Percentiles rank a stretch among this genome's conserved stretches.
These are phyloP conservation scores for Antedon mediterranea DNA, from an alignment of 53 echinoderm and acorn worm species.

Conservation along the genomic window DNA sequence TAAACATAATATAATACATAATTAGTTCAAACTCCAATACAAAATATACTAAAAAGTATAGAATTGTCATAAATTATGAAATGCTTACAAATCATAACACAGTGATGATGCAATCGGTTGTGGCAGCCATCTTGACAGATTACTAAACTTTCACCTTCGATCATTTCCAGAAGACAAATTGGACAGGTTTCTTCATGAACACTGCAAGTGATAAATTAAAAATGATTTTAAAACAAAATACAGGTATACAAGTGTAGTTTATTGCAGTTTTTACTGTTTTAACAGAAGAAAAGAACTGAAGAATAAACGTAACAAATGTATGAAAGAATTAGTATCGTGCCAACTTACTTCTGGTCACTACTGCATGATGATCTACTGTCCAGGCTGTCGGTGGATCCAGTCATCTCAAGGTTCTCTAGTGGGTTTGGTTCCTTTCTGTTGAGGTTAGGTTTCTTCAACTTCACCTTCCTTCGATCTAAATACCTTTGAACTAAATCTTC, in stretches of 20 bases:
- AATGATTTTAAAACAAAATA: background rate
- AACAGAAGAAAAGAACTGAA: too few relatives aligned
- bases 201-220: constrained; percentile 1
- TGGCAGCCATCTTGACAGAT: constrained; percentile 83
- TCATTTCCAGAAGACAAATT: constrained; percentile 89
- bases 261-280: too few relatives aligned
- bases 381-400: background rate
- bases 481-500: background rate
- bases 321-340: too few relatives aligned
- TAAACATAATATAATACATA: background rate
- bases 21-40: too few relatives aligned
- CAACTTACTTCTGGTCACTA: background rate
- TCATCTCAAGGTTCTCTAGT: background rate
- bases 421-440: background rate
- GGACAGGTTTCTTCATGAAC: constrained; percentile 84
- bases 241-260: too few relatives aligned
- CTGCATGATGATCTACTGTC: background rate
- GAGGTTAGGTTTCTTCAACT: background rate
- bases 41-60: too few relatives aligned
- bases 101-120: constrained; percentile 91
- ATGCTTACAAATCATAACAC: constrained; percentile 86
- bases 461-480: background rate
- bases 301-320: too few relatives aligned
- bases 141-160: constrained; percentile 91
- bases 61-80: too few relatives aligned